phyloP scores from a whole-genome alignment of 1,140 invertebrate species.

The Muscidifurax raptorellus region DNA sequence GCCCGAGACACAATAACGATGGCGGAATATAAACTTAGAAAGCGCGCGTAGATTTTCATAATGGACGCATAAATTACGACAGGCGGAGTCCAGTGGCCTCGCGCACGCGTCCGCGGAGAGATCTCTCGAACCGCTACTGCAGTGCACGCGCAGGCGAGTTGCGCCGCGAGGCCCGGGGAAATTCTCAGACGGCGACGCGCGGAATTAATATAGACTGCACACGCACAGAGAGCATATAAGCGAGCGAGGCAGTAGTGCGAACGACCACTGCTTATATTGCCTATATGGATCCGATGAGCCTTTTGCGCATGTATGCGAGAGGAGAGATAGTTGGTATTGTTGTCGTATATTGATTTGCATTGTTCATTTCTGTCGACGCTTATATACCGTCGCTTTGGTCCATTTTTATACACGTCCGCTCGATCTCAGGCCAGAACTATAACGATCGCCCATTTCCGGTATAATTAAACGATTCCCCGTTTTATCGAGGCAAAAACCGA shows the following conservation, averaged over 20 bases:
- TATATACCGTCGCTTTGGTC: no score
- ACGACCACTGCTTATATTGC: neutral
- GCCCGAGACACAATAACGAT: slow-evolving; percentile 42
- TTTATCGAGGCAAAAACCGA: neutral
- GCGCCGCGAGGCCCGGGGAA: neutral
- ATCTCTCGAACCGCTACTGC: neutral
- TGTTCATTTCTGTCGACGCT: no score
- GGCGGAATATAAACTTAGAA: slow-evolving; percentile 49
- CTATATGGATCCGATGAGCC: no score
- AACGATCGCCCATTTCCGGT: no score
- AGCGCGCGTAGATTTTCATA: slow-evolving; percentile 50
- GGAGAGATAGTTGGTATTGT: no score
- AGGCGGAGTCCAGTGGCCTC: slow-evolving; percentile 45
- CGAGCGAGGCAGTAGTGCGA: neutral
- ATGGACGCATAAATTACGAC: slow-evolving; percentile 50
- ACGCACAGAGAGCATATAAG: neutral
- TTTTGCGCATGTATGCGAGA: no score
- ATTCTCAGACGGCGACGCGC: slow-evolving; percentile 46
- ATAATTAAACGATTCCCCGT: neutral
- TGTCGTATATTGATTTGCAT: no score
- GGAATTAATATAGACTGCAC: slow-evolving; percentile 41
- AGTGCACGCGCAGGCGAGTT: neutral
- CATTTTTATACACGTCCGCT: no score
- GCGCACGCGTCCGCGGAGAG: neutral
- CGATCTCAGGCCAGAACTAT: no score